Base-by-base conservation (phyloP, 2,888 invertebrate genomes). In the Nymphalis polychloros region DNA sequence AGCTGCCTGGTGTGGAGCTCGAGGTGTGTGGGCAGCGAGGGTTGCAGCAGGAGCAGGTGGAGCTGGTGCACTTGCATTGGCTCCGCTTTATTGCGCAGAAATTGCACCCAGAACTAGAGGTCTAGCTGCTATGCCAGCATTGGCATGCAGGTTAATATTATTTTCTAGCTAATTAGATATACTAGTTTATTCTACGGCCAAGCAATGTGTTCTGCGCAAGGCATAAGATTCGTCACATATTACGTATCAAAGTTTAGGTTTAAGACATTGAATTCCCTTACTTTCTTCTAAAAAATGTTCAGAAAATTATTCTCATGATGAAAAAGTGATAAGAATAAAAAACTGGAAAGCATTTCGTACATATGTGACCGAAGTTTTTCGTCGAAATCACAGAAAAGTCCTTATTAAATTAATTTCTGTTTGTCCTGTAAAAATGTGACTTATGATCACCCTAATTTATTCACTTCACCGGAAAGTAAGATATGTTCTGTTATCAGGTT, bases 11-110 rank as follows among this genome's bases (percentile, higher is more conserved):
- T 87, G 90, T 52, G 92, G 92, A 0, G 82, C 86, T 0, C 80
- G 86, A 3, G 92, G 90, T 0, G 83, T 92, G 0, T 92, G 92
- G 92, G 90, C 89, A 0, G 91, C 92, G 61, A 76, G 92, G 68
- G 84, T 86, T 2, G 91, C 89, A 19, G 92, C 92, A 0, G 92
- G 92, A 0, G 91, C 89, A 8, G 92, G 92, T 0, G 92, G 92
- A 0, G 92, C 92, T 0, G 92, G 92, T 0, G 85, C 92, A 0
- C 72, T 92, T 0, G 85, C 89, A 0, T 71, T 92, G 0, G 87
- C 92, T 0, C 92, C 92, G 0, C 73, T 92, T 0, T 92, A 92
- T 76, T 89, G 92, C 57, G 90, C 90, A 0, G 92, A 92, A 75
- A 92, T 92, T 62, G 92, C 92, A 0, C 92, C 92, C 0, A 79